Conservation (phyloP, 2,888 invertebrate species). For the Morpho helenor region DNA sequence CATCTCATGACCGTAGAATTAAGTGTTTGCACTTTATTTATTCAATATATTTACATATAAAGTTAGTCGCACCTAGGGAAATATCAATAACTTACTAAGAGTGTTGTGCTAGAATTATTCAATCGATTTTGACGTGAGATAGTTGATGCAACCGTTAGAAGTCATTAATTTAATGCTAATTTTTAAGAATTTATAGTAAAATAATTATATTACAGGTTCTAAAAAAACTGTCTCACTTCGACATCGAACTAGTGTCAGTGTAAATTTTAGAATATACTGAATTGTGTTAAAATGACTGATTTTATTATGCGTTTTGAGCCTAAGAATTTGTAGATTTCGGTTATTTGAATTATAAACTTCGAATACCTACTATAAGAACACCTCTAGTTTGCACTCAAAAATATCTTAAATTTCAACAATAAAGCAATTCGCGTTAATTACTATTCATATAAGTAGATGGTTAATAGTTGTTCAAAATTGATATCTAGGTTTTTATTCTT, state of each 20-base stretch:
- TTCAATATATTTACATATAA: constrained; percentile 76
- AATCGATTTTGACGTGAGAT: constrained; percentile 70
- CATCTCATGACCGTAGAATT: constrained; percentile 75
- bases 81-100: constrained; percentile 80
- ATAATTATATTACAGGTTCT: constrained; percentile 62
- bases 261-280: constrained; percentile 76
- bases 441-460: constrained; percentile 70
- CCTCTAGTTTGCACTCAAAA: constrained; percentile 74
- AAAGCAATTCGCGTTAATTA: constrained; percentile 76
- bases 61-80: constrained; percentile 78
- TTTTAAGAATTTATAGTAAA: constrained; percentile 74
- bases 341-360: constrained; percentile 63
- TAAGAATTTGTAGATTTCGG: constrained; percentile 74
- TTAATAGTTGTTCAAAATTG: constrained; percentile 46
- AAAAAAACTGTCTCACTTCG: constrained; percentile 65
- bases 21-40: constrained; percentile 81
- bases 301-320: constrained; percentile 77
- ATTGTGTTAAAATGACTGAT: constrained; percentile 79
- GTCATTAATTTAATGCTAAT: constrained; percentile 76
- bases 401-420: constrained; percentile 63
- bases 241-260: constrained; percentile 72
- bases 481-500: constrained; percentile 46
- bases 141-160: constrained; percentile 64
- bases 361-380: constrained; percentile 70
- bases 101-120: constrained; percentile 77